A percentile compares a stretch with the other conserved stretches of the same genome.
phyloP scores from a whole-genome alignment of 2,113 vertebrate genomes.

The Scolopax mira region DNA sequence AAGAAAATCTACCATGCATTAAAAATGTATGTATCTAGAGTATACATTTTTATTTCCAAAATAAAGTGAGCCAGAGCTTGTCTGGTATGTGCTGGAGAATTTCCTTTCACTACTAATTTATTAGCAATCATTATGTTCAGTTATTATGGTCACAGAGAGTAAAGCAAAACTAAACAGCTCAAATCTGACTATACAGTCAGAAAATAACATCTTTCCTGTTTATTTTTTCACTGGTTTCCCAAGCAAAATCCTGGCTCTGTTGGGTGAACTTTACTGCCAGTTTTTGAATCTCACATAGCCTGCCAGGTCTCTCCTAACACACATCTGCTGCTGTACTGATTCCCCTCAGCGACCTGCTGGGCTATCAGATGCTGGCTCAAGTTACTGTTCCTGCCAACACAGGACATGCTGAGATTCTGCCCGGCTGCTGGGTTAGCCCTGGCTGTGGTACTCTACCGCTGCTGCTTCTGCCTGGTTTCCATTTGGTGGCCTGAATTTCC shows the following conservation, averaged over 20 bases:
- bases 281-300: not conserved
- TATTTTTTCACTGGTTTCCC: not conserved
- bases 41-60: not conserved
- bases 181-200: not conserved
- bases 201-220: not conserved
- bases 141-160: not conserved
- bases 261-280: not conserved
- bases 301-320: slow-evolving; percentile 1
- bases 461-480: not conserved
- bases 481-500: not conserved
- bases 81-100: not conserved
- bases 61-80: not conserved
- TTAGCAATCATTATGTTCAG: not conserved
- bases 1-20: not conserved
- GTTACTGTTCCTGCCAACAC: not conserved
- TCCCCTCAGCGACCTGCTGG: not conserved
- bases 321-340: slow-evolving; percentile 21
- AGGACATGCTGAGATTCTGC: not conserved
- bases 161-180: not conserved
- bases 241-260: not conserved
- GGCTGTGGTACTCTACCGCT: not conserved
- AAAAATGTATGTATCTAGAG: not conserved
- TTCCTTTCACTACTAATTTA: not conserved
- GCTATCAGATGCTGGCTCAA: slow-evolving; percentile 28
- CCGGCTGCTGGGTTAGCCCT: not conserved